phyloP scores from a whole-genome alignment of 1,140 invertebrate genomes.

The Laodelphax striatellus region DNA sequence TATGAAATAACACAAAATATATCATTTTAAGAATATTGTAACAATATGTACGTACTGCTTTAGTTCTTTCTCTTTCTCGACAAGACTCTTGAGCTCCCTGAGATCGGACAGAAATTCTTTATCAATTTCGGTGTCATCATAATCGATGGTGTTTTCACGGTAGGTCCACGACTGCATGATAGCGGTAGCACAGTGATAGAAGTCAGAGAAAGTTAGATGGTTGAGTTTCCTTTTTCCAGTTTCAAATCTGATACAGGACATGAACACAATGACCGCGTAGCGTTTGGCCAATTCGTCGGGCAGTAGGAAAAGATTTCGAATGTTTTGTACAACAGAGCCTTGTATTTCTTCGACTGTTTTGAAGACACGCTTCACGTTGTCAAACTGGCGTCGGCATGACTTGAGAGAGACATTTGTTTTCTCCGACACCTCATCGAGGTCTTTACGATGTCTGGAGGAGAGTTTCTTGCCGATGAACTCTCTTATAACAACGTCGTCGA shows the following conservation, averaged over 20 bases:
- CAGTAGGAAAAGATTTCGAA: conserved; percentile 71
- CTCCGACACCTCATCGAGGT: conserved; percentile 86
- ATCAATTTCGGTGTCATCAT: conserved; percentile 84
- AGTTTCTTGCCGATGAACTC: conserved; percentile 78
- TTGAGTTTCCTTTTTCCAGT: conserved; percentile 82
- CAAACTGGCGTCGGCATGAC: conserved; percentile 82
- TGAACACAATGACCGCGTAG: conserved; percentile 87
- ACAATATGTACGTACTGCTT: conserved; percentile 51
- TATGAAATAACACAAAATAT: background rate
- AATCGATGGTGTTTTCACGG: conserved; percentile 51
- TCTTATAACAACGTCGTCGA: conserved; percentile 78
- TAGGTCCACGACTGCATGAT: conserved; percentile 87
- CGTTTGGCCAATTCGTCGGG: conserved; percentile 74
- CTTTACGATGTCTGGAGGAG: conserved; percentile 79
- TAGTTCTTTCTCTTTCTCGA: conserved; percentile 86
- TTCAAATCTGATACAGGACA: conserved; percentile 85
- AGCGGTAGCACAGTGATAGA: conserved; percentile 74
- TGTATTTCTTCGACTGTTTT: conserved; percentile 86
- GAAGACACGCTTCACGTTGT: conserved; percentile 90
- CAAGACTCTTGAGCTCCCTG: conserved; percentile 66
- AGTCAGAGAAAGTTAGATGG: conserved; percentile 77
- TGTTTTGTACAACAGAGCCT: conserved; percentile 77
- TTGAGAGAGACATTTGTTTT: conserved; percentile 67
- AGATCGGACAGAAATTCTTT: conserved; percentile 82
- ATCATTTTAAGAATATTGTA: background rate